These are phyloP conservation scores for Barypeithes pellucidus DNA, from an alignment of 2,888 invertebrate genomes.

Conservation along the genomic window DNA sequence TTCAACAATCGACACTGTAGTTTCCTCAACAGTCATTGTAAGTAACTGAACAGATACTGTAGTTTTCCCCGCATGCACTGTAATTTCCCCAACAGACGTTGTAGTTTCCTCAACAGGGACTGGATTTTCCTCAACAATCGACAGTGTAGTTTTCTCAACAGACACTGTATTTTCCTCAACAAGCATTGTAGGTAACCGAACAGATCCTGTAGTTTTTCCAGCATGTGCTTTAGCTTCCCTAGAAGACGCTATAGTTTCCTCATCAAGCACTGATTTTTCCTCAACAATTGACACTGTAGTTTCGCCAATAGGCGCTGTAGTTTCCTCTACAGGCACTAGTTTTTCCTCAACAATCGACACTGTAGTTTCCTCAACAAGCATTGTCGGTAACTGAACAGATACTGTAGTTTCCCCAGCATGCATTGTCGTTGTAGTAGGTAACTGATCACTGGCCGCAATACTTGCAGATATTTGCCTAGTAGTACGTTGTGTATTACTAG, in stretches of 20 bases:
- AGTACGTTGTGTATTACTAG: conserved; percentile 9
- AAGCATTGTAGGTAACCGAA: not conserved
- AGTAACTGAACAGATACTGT: not conserved
- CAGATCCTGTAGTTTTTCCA: not conserved
- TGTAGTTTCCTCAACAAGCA: not conserved
- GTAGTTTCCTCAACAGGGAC: not conserved
- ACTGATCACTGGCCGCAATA: conserved; percentile 39
- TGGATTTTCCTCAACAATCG: not conserved
- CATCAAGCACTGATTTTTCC: not conserved
- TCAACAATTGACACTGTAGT: too few species aligned
- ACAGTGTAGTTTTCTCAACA: not conserved
- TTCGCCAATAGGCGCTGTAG: not conserved
- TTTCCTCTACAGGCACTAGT: not conserved
- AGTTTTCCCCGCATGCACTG: not conserved
- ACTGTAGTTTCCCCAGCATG: not conserved
- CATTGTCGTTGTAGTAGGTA: not conserved
- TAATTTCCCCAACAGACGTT: not conserved
- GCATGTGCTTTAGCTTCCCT: not conserved
- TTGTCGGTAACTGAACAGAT: not conserved
- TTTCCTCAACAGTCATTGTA: not conserved
- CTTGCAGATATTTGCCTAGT: conserved; percentile 34
- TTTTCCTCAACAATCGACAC: not conserved
- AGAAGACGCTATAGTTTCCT: not conserved
- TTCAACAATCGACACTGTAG: not conserved
- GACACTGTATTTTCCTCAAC: not conserved